phyloP scores from a whole-genome alignment of 2,797 vertebrate species.

The Myiotriccus ornatus region DNA sequence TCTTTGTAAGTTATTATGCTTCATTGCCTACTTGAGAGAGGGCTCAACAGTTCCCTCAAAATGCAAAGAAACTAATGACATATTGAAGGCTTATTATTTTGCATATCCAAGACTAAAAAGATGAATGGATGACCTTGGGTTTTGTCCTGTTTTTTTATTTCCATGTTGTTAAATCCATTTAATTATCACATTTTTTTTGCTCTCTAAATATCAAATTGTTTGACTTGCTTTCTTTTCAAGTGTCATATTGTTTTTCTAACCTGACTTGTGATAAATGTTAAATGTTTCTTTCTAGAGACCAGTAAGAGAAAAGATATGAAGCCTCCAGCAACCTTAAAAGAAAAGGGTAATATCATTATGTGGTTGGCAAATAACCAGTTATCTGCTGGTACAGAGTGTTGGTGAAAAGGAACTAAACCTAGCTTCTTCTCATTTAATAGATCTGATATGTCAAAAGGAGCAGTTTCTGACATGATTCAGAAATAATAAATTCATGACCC shows the following conservation, averaged over 20 bases:
- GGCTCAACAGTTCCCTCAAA: background rate
- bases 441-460: background rate
- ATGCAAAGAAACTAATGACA: background rate
- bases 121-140: background rate
- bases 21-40: background rate
- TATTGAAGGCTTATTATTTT: background rate
- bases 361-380: background rate
- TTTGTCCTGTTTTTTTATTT: conserved; percentile 5
- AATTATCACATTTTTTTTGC: background rate
- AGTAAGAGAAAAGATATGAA: conserved; percentile 67
- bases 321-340: conserved; percentile 51
- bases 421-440: background rate
- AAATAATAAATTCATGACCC: background rate
- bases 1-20: background rate
- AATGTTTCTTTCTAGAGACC: conserved; percentile 65
- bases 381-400: background rate
- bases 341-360: conserved; percentile 69
- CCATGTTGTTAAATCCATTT: background rate
- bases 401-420: background rate
- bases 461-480: background rate
- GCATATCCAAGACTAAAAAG: background rate
- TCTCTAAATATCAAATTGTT: background rate
- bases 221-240: conserved; percentile 15
- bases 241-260: background rate
- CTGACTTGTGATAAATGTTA: conserved; percentile 45